phyloP scores from a whole-genome alignment of 2,888 invertebrate genomes.

The Nymphalis urticae region DNA sequence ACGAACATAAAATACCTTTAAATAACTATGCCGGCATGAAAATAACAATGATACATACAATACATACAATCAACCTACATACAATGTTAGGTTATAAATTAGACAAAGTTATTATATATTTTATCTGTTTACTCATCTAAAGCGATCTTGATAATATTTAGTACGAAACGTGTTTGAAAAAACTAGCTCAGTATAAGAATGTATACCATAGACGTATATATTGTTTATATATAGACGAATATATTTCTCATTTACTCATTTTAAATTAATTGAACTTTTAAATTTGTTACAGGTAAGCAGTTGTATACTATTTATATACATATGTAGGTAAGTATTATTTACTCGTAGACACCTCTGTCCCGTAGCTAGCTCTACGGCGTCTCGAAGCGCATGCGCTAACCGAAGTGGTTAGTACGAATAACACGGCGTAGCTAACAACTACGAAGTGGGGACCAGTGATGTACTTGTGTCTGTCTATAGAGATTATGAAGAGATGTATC shows the following conservation, averaged over 20 bases:
- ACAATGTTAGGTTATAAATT: background rate
- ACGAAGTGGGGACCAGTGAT: slow-evolving; percentile 40
- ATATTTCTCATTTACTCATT: too few species aligned
- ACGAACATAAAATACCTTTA: too few species aligned
- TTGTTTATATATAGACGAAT: too few species aligned
- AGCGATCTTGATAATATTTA: too few species aligned
- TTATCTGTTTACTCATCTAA: too few species aligned
- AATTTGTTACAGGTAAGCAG: slow-evolving; percentile 41
- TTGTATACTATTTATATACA: background rate
- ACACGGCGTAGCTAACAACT: slow-evolving; percentile 43
- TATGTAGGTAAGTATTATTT: background rate
- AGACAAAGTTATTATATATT: background rate
- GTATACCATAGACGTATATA: too few species aligned
- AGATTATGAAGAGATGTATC: slow-evolving; percentile 17
- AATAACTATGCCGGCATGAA: too few species aligned
- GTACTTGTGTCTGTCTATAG: slow-evolving; percentile 35
- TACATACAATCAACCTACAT: too few species aligned
- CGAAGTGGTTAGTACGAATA: slow-evolving; percentile 53
- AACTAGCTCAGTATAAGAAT: too few species aligned
- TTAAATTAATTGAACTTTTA: background rate
- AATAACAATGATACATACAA: too few species aligned
- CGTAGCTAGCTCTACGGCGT: slow-evolving; percentile 35
- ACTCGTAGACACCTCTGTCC: slow-evolving; percentile 15
- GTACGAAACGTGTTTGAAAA: too few species aligned
- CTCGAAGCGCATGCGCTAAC: slow-evolving; percentile 55